A percentile compares a stretch with the other conserved stretches of the same genome.
Conservation (phyloP, 2,888 invertebrate species). For the Hydropsyche betteni region DNA sequence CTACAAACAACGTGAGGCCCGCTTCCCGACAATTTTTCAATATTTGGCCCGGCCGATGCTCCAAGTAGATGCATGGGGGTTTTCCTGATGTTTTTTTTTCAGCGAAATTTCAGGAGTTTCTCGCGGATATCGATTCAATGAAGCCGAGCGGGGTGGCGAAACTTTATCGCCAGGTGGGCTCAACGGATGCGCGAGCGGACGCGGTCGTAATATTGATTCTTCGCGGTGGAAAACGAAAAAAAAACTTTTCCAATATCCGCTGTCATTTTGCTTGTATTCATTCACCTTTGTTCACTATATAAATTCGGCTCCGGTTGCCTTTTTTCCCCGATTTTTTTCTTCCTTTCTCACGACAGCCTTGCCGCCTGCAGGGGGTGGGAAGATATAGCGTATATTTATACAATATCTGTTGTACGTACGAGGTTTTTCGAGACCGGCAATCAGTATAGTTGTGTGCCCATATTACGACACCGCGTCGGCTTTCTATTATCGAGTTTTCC, state of each 20-base stretch:
- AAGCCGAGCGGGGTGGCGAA: conserved; percentile 1
- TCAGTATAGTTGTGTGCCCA: neutral
- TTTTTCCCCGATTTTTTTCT: neutral
- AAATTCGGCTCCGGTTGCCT: conserved; percentile 23
- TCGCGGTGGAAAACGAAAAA: neutral
- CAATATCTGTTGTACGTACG: neutral
- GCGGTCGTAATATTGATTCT: conserved; percentile 34
- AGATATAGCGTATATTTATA: conserved; percentile 7
- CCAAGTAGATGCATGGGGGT: too few relatives aligned
- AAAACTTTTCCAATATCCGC: conserved; percentile 49
- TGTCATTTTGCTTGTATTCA: conserved; percentile 45
- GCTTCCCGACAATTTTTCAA: conserved; percentile 46
- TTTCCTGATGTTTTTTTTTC: too few relatives aligned
- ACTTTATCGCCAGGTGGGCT: conserved; percentile 33
- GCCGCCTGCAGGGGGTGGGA: neutral
- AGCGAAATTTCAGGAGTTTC: too few relatives aligned
- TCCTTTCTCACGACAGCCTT: neutral
- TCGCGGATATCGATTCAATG: conserved; percentile 16
- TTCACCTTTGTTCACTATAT: conserved; percentile 33
- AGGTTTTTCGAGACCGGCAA: conserved; percentile 19
- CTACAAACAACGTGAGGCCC: conserved; percentile 45
- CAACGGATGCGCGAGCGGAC: neutral
- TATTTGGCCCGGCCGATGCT: conserved; percentile 47
- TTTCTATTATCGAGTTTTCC: conserved; percentile 31
- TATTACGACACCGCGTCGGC: neutral